phyloP scores from a whole-genome alignment of 2,888 invertebrate genomes.

The Leucoma salicis region DNA sequence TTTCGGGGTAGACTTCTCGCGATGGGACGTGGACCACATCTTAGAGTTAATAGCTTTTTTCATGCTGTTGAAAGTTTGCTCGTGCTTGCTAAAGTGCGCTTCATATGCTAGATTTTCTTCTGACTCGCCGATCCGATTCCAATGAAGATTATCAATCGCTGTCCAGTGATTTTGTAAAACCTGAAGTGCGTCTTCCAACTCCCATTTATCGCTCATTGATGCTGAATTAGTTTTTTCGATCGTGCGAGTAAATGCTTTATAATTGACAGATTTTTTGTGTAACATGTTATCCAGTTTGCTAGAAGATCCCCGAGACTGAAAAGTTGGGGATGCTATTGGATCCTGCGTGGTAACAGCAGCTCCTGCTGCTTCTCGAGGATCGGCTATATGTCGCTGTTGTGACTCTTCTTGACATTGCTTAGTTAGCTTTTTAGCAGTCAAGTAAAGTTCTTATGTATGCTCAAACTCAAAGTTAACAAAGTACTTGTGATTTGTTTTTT shows the following conservation, averaged over 20 bases:
- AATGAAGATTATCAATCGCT: constrained; percentile 1
- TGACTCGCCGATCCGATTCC: background rate
- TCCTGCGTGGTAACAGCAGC: background rate
- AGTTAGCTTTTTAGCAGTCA: no score
- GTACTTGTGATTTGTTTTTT: constrained; percentile 3
- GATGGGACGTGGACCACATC: no score
- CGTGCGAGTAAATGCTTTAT: no score
- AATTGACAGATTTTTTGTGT: no score
- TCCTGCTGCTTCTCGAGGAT: background rate
- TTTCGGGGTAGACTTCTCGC: no score
- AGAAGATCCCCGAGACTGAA: background rate
- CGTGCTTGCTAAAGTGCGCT: no score
- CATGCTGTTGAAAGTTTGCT: background rate
- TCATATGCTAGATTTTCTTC: background rate
- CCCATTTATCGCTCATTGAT: no score
- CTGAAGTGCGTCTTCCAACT: no score
- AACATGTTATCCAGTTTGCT: no score
- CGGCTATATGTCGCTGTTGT: no score
- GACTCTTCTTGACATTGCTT: no score
- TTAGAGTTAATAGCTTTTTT: constrained; percentile 2
- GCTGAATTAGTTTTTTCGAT: background rate
- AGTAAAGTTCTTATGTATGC: background rate
- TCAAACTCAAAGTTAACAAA: background rate
- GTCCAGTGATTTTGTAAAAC: no score
- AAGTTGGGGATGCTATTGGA: background rate